A percentile compares a stretch with the other conserved stretches of the same genome.
Conservation (phyloP, 2,888 invertebrate species). For the Patella pellucida region DNA sequence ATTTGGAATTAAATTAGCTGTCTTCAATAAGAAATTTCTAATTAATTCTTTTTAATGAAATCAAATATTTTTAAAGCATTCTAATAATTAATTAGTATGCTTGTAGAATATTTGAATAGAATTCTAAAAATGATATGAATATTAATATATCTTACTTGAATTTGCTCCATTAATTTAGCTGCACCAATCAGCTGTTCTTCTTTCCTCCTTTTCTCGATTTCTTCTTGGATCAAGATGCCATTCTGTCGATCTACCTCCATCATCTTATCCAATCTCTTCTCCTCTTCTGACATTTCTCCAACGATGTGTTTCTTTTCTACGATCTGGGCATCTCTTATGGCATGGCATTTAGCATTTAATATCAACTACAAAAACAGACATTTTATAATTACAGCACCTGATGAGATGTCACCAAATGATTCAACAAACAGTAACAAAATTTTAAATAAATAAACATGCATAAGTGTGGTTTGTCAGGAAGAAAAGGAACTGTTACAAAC, state of each 20-base stretch:
- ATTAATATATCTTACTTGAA: conserved; percentile 36
- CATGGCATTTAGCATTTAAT: conserved; percentile 71
- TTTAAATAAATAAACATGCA: not conserved
- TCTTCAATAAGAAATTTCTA: too few species aligned
- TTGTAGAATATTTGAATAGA: too few species aligned
- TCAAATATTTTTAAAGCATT: too few species aligned
- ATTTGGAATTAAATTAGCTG: too few species aligned
- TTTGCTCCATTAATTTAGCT: conserved; percentile 70
- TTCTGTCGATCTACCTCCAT: conserved; percentile 71
- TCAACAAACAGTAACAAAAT: not conserved
- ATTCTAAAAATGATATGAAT: too few species aligned
- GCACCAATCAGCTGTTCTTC: conserved; percentile 68
- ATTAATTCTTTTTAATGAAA: too few species aligned
- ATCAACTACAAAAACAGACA: conserved; percentile 57
- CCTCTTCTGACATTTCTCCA: conserved; percentile 67
- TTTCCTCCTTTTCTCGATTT: conserved; percentile 67
- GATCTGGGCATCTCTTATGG: conserved; percentile 71
- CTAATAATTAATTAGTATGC: too few species aligned
- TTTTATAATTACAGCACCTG: not conserved
- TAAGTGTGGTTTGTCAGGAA: not conserved
- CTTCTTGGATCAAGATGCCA: conserved; percentile 68
- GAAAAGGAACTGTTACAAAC: too few species aligned
- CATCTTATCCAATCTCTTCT: conserved; percentile 69
- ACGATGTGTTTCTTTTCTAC: conserved; percentile 68
- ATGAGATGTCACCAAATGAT: conserved; percentile 15